These are phyloP conservation scores for Drosophila punjabiensis DNA, from an alignment of 1,140 invertebrate genomes.

Conservation along the genomic window DNA sequence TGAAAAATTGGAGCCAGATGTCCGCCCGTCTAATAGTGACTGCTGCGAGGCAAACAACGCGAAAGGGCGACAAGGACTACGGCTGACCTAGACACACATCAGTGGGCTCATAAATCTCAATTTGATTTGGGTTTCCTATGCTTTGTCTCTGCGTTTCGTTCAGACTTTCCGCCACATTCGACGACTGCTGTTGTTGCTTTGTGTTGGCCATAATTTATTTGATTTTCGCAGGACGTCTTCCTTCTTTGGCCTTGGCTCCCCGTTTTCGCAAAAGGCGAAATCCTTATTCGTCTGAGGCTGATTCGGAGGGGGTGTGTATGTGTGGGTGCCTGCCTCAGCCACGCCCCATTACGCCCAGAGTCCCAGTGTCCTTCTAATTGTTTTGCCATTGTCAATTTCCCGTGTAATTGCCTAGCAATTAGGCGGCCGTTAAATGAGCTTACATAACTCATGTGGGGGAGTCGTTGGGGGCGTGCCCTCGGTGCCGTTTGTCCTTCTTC, in stretches of 20 bases:
- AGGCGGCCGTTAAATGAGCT: conserved; percentile 61
- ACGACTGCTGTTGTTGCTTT: conserved; percentile 59
- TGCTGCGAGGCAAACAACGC: conserved; percentile 23
- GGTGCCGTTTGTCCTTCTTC: conserved; percentile 6
- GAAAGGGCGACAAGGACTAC: conserved; percentile 12
- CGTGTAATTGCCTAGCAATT: conserved; percentile 74
- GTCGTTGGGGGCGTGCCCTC: background rate
- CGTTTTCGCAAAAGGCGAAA: conserved; percentile 14
- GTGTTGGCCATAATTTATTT: conserved; percentile 68
- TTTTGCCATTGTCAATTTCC: conserved; percentile 77
- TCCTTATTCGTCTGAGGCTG: conserved; percentile 20
- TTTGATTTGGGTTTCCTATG: conserved; percentile 73
- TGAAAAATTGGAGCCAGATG: conserved; percentile 65
- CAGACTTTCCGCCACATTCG: conserved; percentile 23
- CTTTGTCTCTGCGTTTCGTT: conserved; percentile 12
- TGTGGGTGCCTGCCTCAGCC: conserved; percentile 25
- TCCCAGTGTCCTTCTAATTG: conserved; percentile 65
- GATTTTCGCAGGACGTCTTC: conserved; percentile 60
- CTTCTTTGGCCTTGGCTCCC: conserved; percentile 50
- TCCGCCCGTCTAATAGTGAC: conserved; percentile 23
- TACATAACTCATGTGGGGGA: conserved; percentile 55
- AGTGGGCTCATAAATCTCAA: conserved; percentile 81
- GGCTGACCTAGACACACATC: conserved; percentile 79
- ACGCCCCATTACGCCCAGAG: conserved; percentile 65
- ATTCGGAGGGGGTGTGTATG: conserved; percentile 4